phyloP scores from a whole-genome alignment of 1,140 invertebrate species.

The Drosophila kepulauana region DNA sequence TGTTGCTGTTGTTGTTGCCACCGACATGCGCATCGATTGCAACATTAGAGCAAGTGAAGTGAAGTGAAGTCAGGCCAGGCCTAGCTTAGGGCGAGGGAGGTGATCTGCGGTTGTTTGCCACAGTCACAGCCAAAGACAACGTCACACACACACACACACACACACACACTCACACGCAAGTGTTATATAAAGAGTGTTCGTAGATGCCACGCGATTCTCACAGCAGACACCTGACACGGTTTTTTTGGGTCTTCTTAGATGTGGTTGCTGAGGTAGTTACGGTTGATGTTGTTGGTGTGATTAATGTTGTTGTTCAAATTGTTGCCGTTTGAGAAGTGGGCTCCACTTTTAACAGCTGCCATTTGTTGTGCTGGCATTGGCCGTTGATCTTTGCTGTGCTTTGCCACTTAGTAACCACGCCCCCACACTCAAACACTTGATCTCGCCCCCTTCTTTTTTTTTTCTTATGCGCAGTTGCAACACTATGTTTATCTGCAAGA shows the following conservation, averaged over 20 bases:
- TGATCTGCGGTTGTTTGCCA: constrained; percentile 39
- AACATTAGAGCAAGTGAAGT: constrained; percentile 52
- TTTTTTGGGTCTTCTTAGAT: constrained; percentile 9
- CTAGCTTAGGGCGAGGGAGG: constrained; percentile 10
- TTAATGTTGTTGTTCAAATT: constrained; percentile 12
- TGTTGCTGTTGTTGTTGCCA: constrained; percentile 2
- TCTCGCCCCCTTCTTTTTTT: constrained; percentile 12
- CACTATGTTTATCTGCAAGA: constrained; percentile 83
- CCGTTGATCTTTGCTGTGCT: constrained; percentile 34
- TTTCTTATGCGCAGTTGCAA: constrained; percentile 58
- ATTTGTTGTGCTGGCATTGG: constrained; percentile 49
- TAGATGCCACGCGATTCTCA: constrained; percentile 81
- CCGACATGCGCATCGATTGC: constrained; percentile 58
- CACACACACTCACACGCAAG: constrained; percentile 30
- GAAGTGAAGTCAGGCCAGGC: neutral
- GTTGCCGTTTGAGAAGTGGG: constrained; percentile 13
- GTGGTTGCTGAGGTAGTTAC: constrained; percentile 9
- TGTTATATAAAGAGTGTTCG: constrained; percentile 70
- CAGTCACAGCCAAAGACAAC: neutral
- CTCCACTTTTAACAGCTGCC: constrained; percentile 41
- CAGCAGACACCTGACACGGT: constrained; percentile 53
- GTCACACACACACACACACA: constrained; percentile 37
- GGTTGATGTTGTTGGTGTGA: no score
- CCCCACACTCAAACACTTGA: constrained; percentile 19
- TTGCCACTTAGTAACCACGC: constrained; percentile 56